Conservation (phyloP, 2,113 vertebrate genomes). For the Clarias macrocephalus region DNA sequence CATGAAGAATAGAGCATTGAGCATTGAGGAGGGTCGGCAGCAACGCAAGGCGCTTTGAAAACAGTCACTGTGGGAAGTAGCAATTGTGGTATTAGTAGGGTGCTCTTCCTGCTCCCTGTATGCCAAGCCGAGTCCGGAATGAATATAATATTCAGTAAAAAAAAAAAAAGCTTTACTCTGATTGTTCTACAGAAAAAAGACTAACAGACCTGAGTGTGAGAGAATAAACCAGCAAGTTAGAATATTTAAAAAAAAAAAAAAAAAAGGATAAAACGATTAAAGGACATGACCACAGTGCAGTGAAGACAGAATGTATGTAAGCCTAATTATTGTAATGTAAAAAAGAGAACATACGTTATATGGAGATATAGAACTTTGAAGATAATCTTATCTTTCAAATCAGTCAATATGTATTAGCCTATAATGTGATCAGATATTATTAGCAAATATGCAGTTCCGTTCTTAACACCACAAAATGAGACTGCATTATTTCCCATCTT, state of each 20-base stretch:
- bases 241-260: too few species aligned
- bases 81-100: constrained; percentile 24
- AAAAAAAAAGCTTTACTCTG: not conserved
- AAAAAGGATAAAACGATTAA: too few species aligned
- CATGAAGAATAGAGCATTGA: constrained; percentile 29
- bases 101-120: constrained; percentile 30
- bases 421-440: not conserved
- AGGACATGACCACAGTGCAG: too few species aligned
- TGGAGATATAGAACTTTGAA: too few species aligned
- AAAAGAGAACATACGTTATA: too few species aligned
- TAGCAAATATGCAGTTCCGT: not conserved
- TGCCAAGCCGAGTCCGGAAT: constrained; percentile 14
- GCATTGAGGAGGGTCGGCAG: constrained; percentile 1
- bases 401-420: not conserved
- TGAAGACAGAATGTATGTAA: too few species aligned
- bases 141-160: not conserved
- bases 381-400: too few species aligned
- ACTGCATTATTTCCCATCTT: not conserved
- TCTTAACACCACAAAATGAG: not conserved
- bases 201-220: not conserved
- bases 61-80: constrained; percentile 16
- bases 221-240: too few species aligned
- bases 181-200: not conserved
- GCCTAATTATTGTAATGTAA: too few species aligned
- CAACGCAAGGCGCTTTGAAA: constrained; percentile 1